Percentiles rank a stretch among this genome's conserved stretches.
Conservation (phyloP, 1,140 invertebrate species). For the Bombus difficillimus region DNA sequence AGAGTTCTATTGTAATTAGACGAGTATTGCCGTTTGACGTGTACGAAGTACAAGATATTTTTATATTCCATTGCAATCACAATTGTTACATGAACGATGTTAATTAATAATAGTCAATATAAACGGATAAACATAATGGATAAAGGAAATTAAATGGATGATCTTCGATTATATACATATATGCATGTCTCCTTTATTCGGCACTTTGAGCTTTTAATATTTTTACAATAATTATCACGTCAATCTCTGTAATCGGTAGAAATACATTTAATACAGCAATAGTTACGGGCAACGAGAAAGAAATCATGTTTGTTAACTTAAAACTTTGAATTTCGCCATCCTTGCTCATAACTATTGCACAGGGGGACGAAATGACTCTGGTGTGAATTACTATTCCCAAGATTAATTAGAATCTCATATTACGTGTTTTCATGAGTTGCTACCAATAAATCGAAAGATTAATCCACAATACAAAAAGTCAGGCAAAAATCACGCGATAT, state of each 20-base stretch:
- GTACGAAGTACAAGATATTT: neutral
- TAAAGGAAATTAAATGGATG: neutral
- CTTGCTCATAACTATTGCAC: conserved; percentile 8
- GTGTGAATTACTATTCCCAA: neutral
- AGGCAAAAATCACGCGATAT: neutral
- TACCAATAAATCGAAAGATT: neutral
- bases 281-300: neutral
- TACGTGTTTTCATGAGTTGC: too few species aligned
- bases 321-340: neutral
- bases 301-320: neutral
- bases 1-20: neutral
- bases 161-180: neutral
- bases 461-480: neutral
- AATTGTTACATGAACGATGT: neutral
- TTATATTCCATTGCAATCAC: neutral
- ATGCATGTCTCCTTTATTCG: conserved; percentile 55
- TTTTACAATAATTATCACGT: conserved; percentile 48
- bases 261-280: conserved; percentile 19
- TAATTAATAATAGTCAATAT: too few species aligned
- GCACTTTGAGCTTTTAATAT: conserved; percentile 59
- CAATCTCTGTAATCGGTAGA: conserved; percentile 25
- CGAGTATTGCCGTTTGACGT: neutral
- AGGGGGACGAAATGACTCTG: conserved; percentile 15
- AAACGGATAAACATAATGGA: neutral
- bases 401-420: conserved; percentile 14